phyloP scores from a whole-genome alignment of 2,888 invertebrate genomes.

The Stomorhina lunata region DNA sequence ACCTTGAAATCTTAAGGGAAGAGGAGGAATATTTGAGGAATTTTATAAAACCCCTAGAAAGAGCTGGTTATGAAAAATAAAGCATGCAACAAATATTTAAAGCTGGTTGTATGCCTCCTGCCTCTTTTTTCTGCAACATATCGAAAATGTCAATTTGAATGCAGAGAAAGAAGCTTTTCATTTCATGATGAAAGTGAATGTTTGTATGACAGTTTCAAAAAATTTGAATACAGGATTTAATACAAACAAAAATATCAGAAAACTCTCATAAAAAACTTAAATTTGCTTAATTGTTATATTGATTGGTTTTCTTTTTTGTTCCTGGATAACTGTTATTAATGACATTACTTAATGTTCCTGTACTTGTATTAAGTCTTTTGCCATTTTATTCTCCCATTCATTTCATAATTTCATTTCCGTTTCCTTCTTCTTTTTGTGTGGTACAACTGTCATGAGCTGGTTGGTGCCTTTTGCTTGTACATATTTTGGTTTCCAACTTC shows the following conservation, averaged over 20 bases:
- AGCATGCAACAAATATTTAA: background rate
- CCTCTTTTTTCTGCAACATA: conserved; percentile 41
- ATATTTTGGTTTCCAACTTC: background rate
- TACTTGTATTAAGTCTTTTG: no score
- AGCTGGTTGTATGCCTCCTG: conserved; percentile 10
- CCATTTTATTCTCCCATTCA: background rate
- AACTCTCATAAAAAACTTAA: background rate
- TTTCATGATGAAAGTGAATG: background rate
- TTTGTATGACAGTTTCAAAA: background rate
- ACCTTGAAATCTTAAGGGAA: background rate
- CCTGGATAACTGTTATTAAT: background rate
- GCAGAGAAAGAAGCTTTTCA: no score
- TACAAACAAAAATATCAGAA: background rate
- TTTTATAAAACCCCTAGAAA: background rate
- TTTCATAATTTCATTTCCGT: conserved; percentile 55
- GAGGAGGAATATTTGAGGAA: background rate
- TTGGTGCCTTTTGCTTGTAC: background rate
- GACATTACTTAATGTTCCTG: no score
- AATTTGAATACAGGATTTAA: background rate
- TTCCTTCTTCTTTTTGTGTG: conserved; percentile 34
- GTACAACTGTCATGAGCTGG: conserved; percentile 3
- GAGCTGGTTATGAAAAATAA: background rate
- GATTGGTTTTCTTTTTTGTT: background rate
- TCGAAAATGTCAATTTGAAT: conserved; percentile 45
- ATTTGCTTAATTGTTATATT: background rate